These are phyloP conservation scores for Drosophila athabasca DNA, from an alignment of 1,140 invertebrate genomes.

Conservation along the genomic window DNA sequence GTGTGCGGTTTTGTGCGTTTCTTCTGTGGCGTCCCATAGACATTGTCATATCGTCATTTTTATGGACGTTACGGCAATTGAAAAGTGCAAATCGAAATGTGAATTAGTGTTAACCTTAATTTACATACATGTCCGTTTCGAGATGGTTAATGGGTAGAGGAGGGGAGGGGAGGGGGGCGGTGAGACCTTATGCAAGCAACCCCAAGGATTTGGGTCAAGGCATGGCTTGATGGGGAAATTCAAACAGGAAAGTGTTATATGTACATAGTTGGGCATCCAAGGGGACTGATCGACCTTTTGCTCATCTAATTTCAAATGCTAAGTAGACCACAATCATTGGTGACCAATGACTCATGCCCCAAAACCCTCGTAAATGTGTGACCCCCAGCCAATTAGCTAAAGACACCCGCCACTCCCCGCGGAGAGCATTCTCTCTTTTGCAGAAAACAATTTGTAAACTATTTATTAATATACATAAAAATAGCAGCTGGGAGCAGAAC, in stretches of 20 bases:
- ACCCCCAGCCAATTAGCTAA: constrained; percentile 60
- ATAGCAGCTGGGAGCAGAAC: constrained; percentile 21
- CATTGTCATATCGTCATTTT: constrained; percentile 28
- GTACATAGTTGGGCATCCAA: constrained; percentile 1
- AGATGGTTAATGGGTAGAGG: no score
- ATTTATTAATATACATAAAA: constrained; percentile 79
- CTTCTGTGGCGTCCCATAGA: no score
- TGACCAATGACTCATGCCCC: constrained; percentile 36
- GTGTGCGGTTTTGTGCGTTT: no score
- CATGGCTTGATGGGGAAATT: constrained; percentile 11
- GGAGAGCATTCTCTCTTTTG: no score
- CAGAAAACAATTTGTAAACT: constrained; percentile 46
- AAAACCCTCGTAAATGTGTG: no score
- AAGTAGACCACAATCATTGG: no score
- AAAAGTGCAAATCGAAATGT: constrained; percentile 44
- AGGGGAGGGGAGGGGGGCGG: no score
- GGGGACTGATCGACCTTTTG: no score
- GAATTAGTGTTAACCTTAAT: constrained; percentile 62
- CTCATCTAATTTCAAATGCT: constrained; percentile 12
- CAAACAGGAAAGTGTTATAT: not conserved
- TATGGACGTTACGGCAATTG: constrained; percentile 13
- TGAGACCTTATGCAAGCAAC: constrained; percentile 26
- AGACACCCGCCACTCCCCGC: constrained; percentile 2
- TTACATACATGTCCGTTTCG: constrained; percentile 21
- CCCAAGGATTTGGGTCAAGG: constrained; percentile 35